These are phyloP conservation scores for Anoncus sp. DNA, from an alignment of 2,888 invertebrate species.

Conservation along the genomic window DNA sequence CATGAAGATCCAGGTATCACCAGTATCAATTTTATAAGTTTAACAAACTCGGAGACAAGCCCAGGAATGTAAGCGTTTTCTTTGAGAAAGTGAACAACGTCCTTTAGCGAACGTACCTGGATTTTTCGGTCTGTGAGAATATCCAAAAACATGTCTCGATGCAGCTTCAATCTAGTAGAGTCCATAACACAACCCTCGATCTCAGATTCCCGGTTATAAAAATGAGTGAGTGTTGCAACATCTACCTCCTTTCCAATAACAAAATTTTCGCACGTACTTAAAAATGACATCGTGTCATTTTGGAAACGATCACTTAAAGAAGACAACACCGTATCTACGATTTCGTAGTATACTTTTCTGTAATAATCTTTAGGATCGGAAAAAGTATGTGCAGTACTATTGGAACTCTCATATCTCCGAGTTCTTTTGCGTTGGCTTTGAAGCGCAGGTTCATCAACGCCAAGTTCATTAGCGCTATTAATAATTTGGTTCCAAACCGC, in stretches of 20 bases:
- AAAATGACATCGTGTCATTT: slow-evolving; percentile 46
- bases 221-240: slow-evolving; percentile 34
- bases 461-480: slow-evolving; percentile 37
- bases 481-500: slow-evolving; percentile 36
- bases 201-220: slow-evolving; percentile 36
- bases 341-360: slow-evolving; percentile 57
- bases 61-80: slow-evolving; percentile 35
- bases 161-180: slow-evolving; percentile 31
- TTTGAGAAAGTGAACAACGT: slow-evolving; percentile 47
- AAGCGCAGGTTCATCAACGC: slow-evolving; percentile 51
- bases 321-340: slow-evolving; percentile 46
- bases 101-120: slow-evolving; percentile 29
- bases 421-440: slow-evolving; percentile 31
- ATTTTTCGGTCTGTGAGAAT: slow-evolving; percentile 42
- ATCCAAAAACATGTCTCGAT: slow-evolving; percentile 52
- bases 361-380: slow-evolving; percentile 45
- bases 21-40: slow-evolving; percentile 43
- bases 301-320: slow-evolving; percentile 53
- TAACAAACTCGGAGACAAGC: slow-evolving; percentile 40
- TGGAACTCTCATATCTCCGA: slow-evolving; percentile 29
- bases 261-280: slow-evolving; percentile 52
- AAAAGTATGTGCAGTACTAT: slow-evolving; percentile 34
- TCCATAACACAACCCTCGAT: slow-evolving; percentile 9
- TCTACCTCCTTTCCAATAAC: slow-evolving; percentile 33
- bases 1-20: slow-evolving; percentile 57